Evolutionary conservation across 2,888 invertebrate species (phyloP), one percentile per base, ranked within the genome.

Genomic region (Eremobia ochroleuca): DNA sequence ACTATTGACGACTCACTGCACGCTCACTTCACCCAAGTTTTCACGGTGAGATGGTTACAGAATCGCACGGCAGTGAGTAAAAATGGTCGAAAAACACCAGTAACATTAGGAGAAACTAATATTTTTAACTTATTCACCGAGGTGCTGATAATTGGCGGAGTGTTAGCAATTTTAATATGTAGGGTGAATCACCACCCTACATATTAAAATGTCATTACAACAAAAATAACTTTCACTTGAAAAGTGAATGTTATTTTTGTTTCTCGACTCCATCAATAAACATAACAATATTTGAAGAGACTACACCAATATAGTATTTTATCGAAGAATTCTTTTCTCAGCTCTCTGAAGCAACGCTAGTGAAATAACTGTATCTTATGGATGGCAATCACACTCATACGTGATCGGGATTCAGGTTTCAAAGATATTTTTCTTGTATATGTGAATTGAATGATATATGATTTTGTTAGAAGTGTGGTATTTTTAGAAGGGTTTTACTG

Each of bases 281-380:
- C 31, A 21, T 21, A 43, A 73, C 2, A 49, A 25, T 65, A 65
- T 81, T 64, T 74, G 46, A 55, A 81, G 46, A 81, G 18, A 40
- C 43, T n/a, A 18, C 21, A 28, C 13, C 9, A 31, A 11, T 34
- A 37, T 15, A 37, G 6, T 34, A 82, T 77, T 82, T 62, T 46
- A 34, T 67, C 52, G 15, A 40, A 77, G n/a, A 62, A 66, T 55
- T 28, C 21, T 6, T 61, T 61, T 31, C 37, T 18, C 15, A 77
- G 31, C 11, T 40, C 9, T 62, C 55, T 62, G 55, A 77, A 82
- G 66, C 55, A 55, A 77, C 18, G 8, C 77, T 49, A 82, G 77
- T 79, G 77, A 82, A 77, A 82, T 79, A 79, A 79, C 82, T 77
- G 55, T 82, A 62, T 79, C 28, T 61, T 55, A 77, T 77, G 31